A percentile compares a stretch with the other conserved stretches of the same genome.
Evolutionary conservation across 2,888 invertebrate species (phyloP).

Genomic region (Entomobrya proxima): DNA sequence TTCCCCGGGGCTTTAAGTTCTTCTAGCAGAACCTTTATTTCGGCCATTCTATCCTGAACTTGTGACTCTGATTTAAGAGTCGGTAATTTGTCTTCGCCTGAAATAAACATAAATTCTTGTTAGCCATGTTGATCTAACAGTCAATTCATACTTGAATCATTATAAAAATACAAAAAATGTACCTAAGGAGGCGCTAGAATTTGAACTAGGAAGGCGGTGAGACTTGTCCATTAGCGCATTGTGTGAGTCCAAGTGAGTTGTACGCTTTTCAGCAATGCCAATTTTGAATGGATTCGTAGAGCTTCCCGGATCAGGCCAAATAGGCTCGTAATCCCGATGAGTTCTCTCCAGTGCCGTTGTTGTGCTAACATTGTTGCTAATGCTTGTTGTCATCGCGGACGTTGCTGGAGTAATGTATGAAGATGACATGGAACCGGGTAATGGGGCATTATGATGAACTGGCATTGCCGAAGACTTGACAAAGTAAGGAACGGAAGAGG

Average conservation of each 20-base stretch:
- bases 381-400: not conserved
- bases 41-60: constrained; percentile 70
- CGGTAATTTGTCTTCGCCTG: constrained; percentile 22
- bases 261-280: constrained; percentile 2
- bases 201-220: not conserved
- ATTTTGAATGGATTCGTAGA: constrained; percentile 52
- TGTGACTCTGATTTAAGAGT: too few species aligned
- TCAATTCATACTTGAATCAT: too few species aligned
- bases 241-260: not conserved
- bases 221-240: not conserved
- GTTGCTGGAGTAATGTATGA: not conserved
- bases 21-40: constrained; percentile 73
- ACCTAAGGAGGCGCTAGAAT: constrained; percentile 34
- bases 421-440: not conserved
- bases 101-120: not conserved
- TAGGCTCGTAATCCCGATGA: constrained; percentile 75
- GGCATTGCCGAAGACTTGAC: constrained; percentile 60
- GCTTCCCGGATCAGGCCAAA: constrained; percentile 74
- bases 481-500: constrained; percentile 52
- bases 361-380: too few species aligned
- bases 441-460: constrained; percentile 40
- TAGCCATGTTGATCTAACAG: too few species aligned
- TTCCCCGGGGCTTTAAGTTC: constrained; percentile 71
- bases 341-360: constrained; percentile 26
- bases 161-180: not conserved